Percentiles rank a stretch among this genome's conserved stretches.
phyloP scores from a whole-genome alignment of 2,113 vertebrate genomes.

The Struthidea cinerea region DNA sequence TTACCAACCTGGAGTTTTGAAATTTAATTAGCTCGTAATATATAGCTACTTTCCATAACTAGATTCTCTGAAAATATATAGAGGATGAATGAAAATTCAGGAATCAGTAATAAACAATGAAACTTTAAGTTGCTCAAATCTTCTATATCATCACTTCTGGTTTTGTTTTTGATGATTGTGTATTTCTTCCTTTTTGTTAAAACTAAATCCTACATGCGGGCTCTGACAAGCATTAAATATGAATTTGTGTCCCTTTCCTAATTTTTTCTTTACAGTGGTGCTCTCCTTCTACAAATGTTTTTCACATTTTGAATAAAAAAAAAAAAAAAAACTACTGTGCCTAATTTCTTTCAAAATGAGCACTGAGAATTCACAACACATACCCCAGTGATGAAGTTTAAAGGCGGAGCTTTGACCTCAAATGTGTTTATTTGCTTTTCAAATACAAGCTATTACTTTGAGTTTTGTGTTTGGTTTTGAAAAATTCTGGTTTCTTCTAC shows the following conservation, averaged over 20 bases:
- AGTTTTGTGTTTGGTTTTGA: background rate
- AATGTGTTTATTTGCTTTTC: background rate
- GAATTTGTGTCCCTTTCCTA: rapidly evolving
- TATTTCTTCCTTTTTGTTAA: background rate
- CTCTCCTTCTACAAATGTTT: background rate
- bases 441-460: background rate
- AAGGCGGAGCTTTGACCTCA: background rate
- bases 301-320: background rate
- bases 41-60: background rate
- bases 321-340: background rate
- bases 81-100: background rate
- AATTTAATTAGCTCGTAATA: background rate
- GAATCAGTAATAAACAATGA: background rate
- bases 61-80: background rate
- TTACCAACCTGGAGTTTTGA: background rate
- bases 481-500: background rate
- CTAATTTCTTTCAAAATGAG: background rate
- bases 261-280: background rate
- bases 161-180: background rate
- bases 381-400: background rate
- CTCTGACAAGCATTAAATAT: background rate
- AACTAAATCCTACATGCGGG: background rate
- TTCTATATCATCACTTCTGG: background rate
- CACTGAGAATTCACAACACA: background rate
- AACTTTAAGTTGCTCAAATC: background rate